Evolutionary conservation across 2,888 invertebrate species (phyloP), one percentile per base, ranked within the genome.

Genomic region (Griposia aprilina): DNA sequence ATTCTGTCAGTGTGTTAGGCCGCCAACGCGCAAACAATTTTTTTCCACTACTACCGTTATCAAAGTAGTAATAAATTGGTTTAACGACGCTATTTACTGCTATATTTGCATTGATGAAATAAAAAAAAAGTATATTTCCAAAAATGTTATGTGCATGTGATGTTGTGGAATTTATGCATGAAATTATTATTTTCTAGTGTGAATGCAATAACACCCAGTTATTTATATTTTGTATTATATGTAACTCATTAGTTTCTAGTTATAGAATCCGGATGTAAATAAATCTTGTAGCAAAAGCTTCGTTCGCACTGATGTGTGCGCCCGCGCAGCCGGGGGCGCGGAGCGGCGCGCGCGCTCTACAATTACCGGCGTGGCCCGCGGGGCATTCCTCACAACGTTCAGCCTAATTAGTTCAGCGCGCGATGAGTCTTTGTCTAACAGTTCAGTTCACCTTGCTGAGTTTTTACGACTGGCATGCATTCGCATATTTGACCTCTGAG

Each of bases 361-460:
- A 94, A 96, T 96, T 94, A 95, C 93, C 86, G 87, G 83, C 87
- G 90, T 90, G 91, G 93, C 95, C 94, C 90, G 92, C 92, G 94
- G 95, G 94, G 93, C 94, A 95, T 95, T 95, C 94, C 94, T 91
- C 90, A 90, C 91, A 90, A 89, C 92, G 94, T 90, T 90, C 91
- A 91, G 91, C 92, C 94, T 95, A 96, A 96, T 96, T 96, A 95
- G 92, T 91, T 91, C 92, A 93, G 90, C 92, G 91, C 92, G 91
- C 93, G 95, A 95, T 94, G 96, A 93, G 95, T 93, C 95, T 96
- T 96, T 96, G 96, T 96, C 95, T 95, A 95, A 95, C 94, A 94
- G 92, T 92, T 95, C 93, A 93, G 92, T 92, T 96, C 95, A 95
- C 96, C 96, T 96, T 96, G 96, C 92, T 88, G 85, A 88, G 90